Evolutionary conservation across 2,888 invertebrate species (phyloP).

Genomic region (Xestia xanthographa): DNA sequence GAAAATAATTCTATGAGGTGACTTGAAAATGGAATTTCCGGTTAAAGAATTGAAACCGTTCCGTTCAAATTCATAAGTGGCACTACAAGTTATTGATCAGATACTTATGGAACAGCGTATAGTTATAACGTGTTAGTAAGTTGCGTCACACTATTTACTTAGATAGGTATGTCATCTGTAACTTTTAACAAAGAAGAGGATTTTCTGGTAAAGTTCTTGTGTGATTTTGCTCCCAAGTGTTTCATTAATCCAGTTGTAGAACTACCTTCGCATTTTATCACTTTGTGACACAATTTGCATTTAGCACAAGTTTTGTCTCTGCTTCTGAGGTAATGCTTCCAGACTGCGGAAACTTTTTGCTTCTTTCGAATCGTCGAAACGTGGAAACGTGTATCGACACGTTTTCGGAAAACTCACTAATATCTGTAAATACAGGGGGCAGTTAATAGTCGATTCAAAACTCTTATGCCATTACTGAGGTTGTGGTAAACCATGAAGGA

Average conservation of each 20-base stretch:
- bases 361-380: too few relatives aligned
- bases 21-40: neutral
- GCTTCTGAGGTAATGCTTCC: constrained; percentile 33
- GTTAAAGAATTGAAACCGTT: too few relatives aligned
- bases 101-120: neutral
- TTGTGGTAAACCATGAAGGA: neutral
- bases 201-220: neutral
- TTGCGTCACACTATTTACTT: neutral
- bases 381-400: too few relatives aligned
- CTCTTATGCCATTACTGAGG: neutral
- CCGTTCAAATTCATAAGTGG: neutral
- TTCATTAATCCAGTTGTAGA: constrained; percentile 1
- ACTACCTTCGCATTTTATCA: neutral
- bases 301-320: constrained; percentile 8
- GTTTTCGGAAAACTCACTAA: neutral
- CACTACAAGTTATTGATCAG: neutral
- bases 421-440: neutral
- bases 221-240: constrained; percentile 23
- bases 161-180: neutral
- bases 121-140: neutral
- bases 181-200: neutral
- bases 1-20: too few relatives aligned
- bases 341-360: constrained; percentile 3
- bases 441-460: neutral
- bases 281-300: constrained; percentile 30